Evolutionary conservation across 1,140 invertebrate species (phyloP).

Genomic region (Whitmania pigra): DNA sequence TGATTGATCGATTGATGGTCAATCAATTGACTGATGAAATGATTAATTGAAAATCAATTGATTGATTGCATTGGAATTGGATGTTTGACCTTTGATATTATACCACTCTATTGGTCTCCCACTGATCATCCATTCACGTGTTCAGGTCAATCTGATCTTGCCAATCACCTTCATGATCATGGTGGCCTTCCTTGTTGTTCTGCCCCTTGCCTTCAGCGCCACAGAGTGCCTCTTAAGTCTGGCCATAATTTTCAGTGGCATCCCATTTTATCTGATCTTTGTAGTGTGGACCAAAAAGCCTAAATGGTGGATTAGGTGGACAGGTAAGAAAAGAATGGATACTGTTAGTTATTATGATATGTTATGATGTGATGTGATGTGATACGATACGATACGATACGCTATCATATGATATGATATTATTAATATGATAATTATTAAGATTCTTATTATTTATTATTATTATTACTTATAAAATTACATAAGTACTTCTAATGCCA

Average conservation of each 20-base stretch:
- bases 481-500: too few species aligned
- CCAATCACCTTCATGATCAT: conserved; percentile 68
- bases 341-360: not conserved
- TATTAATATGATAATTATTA: too few species aligned
- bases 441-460: too few species aligned
- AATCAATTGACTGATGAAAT: too few species aligned
- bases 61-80: too few species aligned
- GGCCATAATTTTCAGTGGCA: conserved; percentile 68
- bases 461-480: too few species aligned
- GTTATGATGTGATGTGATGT: too few species aligned
- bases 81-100: not conserved
- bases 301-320: conserved; percentile 48
- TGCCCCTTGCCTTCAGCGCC: conserved; percentile 64
- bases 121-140: not conserved
- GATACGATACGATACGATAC: too few species aligned
- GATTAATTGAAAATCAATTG: too few species aligned
- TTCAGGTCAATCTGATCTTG: conserved; percentile 57
- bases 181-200: conserved; percentile 64
- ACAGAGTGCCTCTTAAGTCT: conserved; percentile 70
- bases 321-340: conserved; percentile 49
- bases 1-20: too few species aligned
- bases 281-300: conserved; percentile 71
- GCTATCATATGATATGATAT: too few species aligned
- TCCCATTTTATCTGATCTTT: conserved; percentile 71
- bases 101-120: too few species aligned